A percentile compares a stretch with the other conserved stretches of the same genome.
These are phyloP conservation scores for Iselma pallidipennis DNA, from an alignment of 2,888 invertebrate species.

Conservation along the genomic window DNA sequence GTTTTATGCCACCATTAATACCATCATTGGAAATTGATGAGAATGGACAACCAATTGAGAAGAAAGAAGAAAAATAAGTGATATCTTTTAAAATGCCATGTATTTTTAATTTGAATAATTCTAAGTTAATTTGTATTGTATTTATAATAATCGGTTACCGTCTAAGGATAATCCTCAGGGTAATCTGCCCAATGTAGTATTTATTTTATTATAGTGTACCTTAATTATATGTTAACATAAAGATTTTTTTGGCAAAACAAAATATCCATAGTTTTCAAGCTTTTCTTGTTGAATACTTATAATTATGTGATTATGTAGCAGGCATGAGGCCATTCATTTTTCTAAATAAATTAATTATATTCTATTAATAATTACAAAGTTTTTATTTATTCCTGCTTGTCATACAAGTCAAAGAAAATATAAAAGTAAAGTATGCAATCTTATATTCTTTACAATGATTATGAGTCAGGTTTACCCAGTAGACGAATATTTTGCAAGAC, in stretches of 20 bases:
- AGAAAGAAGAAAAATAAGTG: slow-evolving; percentile 31
- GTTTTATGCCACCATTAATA: slow-evolving; percentile 79
- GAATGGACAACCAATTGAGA: slow-evolving; percentile 66
- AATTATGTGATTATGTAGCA: neutral
- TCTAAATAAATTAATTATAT: neutral
- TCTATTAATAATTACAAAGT: too few species aligned
- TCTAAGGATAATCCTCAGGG: slow-evolving; percentile 5
- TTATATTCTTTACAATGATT: too few species aligned
- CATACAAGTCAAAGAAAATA: too few species aligned
- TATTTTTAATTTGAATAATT: slow-evolving; percentile 12
- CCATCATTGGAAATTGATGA: slow-evolving; percentile 82
- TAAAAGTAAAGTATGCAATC: too few species aligned
- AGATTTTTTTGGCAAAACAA: too few species aligned
- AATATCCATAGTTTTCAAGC: too few species aligned
- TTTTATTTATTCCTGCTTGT: neutral
- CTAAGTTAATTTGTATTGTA: slow-evolving; percentile 3
- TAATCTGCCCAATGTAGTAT: slow-evolving; percentile 8
- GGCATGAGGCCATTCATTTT: neutral
- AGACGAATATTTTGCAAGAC: too few species aligned
- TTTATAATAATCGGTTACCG: slow-evolving; percentile 15
- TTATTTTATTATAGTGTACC: slow-evolving; percentile 8
- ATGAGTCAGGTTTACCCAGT: too few species aligned
- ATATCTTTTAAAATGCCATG: slow-evolving; percentile 25
- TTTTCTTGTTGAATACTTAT: neutral
- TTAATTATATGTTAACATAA: too few species aligned